These are phyloP conservation scores for Erebia epiphron DNA, from an alignment of 2,888 invertebrate genomes.

Conservation along the genomic window DNA sequence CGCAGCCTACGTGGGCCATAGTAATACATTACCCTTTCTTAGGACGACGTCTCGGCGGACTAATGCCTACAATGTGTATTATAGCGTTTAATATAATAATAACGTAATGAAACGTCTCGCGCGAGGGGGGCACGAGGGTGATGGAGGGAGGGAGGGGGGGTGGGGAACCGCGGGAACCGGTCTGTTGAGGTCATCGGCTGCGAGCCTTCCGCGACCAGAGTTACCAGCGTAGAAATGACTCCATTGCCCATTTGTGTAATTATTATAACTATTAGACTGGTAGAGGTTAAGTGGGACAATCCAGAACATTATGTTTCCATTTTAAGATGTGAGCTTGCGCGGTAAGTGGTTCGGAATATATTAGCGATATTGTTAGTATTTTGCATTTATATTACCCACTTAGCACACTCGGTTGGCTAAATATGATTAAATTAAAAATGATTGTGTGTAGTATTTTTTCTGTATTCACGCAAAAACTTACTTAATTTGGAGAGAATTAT, in stretches of 20 bases:
- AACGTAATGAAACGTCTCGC: slow-evolving; percentile 82
- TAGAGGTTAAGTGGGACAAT: slow-evolving; percentile 57
- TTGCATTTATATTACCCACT: slow-evolving; percentile 23
- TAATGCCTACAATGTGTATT: slow-evolving; percentile 82
- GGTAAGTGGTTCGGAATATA: slow-evolving; percentile 28
- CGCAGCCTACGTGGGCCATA: slow-evolving; percentile 52
- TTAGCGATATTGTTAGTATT: slow-evolving; percentile 22
- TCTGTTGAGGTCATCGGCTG: slow-evolving; percentile 81
- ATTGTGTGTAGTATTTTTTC: neutral
- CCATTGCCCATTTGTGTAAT: slow-evolving; percentile 63
- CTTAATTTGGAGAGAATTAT: too few relatives aligned
- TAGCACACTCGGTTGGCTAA: slow-evolving; percentile 15
- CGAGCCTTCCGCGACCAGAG: slow-evolving; percentile 78
- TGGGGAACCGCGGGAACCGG: slow-evolving; percentile 71
- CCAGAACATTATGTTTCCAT: slow-evolving; percentile 56
- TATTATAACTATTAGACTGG: slow-evolving; percentile 51
- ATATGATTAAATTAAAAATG: slow-evolving; percentile 13
- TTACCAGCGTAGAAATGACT: slow-evolving; percentile 62
- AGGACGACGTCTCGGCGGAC: slow-evolving; percentile 67
- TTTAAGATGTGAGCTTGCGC: slow-evolving; percentile 54
- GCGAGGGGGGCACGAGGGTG: slow-evolving; percentile 54
- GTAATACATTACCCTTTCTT: slow-evolving; percentile 71
- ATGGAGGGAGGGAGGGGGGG: slow-evolving; percentile 50
- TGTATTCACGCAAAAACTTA: too few relatives aligned
- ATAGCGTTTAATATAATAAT: slow-evolving; percentile 83